Conservation (phyloP, 2,797 vertebrate genomes). For the Chromis chromis region DNA sequence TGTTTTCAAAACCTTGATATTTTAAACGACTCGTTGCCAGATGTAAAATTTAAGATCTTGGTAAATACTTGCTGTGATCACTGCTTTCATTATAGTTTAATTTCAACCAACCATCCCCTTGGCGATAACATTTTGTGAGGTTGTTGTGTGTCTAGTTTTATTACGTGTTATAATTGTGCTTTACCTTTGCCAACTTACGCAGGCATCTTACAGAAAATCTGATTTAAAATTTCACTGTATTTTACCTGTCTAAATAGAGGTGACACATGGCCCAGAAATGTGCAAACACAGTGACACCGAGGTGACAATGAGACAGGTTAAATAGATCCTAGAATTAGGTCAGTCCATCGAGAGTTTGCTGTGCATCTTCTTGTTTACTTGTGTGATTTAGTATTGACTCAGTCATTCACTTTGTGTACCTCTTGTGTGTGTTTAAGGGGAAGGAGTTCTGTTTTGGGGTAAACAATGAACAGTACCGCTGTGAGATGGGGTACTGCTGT, state of each 20-base stretch:
- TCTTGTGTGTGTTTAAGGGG: constrained; percentile 76
- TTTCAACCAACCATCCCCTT: too few species aligned
- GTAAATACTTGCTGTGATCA: too few species aligned
- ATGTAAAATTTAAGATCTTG: background rate
- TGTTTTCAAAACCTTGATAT: background rate
- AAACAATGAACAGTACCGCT: constrained; percentile 88
- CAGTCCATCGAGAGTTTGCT: background rate
- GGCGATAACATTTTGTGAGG: too few species aligned
- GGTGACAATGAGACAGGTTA: constrained; percentile 29
- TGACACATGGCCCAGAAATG: background rate
- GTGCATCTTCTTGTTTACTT: constrained; percentile 33
- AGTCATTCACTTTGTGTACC: constrained; percentile 33
- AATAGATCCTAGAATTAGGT: constrained; percentile 13
- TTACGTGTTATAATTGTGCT: too few species aligned
- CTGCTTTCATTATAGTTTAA: too few species aligned
- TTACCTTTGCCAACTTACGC: background rate
- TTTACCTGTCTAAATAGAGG: background rate
- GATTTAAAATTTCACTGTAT: background rate
- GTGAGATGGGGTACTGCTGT: constrained; percentile 90
- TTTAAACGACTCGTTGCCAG: background rate
- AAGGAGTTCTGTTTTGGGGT: constrained; percentile 89
- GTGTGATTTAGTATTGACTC: constrained; percentile 35
- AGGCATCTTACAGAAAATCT: background rate
- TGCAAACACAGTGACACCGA: constrained; percentile 27
- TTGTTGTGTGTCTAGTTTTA: too few species aligned